Evolutionary conservation across 2,888 invertebrate genomes (phyloP), one percentile per base, ranked within the genome.

Genomic region (Amphipyra berbera): DNA sequence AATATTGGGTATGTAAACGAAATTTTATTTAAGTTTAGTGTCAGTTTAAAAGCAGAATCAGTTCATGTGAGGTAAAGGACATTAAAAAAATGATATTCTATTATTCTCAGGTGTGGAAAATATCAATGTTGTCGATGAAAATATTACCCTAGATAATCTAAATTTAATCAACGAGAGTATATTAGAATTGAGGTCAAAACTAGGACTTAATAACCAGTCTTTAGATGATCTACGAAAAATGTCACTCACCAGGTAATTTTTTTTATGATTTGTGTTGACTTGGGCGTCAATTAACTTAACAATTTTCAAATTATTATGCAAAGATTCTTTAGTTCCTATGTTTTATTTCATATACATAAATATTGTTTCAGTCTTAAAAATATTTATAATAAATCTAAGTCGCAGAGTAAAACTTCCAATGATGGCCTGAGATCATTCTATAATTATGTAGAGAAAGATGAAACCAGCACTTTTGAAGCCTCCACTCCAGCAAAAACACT

Each of bases 71-170:
- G n/a, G n/a, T n/a, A n/a, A n/a, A n/a, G n/a, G n/a, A n/a, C n/a
- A 30, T 30, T 30, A 30, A 5, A 5, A 30, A 5, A 5, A 30
- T 30, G 2, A 30, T 30, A n/a, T n/a, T n/a, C n/a, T n/a, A n/a
- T n/a, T n/a, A n/a, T n/a, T n/a, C n/a, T n/a, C n/a, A 52, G 54
- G 54, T 38, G 37, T 55, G 6, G 14, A 10, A 38, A 8, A 55
- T n/a, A 55, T 55, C 35, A 12, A 55, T 38, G 55, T 46, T 5
- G 38, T 55, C 12, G 30, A 46, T 4, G 46, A 55, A 55, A 38
- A 46, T 14, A 1, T 55, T 13, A 46, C 14, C 9, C 38, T 55
- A 9, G 35, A 38, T 2, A 38, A 56, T 1, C 6, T 47, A 6
- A 27, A 30, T 14, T n/a, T 12, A 5, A 56, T 47, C 30, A 38